Evolutionary conservation across 1,140 invertebrate species (phyloP).

Genomic region (Bombus confusus): DNA sequence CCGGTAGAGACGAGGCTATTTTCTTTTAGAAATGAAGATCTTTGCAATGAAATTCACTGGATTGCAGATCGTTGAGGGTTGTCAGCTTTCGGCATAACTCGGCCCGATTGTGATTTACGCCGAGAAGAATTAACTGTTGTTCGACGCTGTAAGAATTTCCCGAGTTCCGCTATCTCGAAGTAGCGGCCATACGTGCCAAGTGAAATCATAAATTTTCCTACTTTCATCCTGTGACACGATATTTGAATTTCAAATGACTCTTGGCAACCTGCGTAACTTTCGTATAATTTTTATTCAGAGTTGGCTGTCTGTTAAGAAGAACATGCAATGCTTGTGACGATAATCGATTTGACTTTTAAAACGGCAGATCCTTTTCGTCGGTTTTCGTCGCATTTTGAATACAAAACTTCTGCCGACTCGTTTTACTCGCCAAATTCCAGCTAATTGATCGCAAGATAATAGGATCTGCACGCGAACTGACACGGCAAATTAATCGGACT

Average conservation of each 20-base stretch:
- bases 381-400: not conserved
- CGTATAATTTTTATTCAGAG: conserved; percentile 2
- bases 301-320: not conserved
- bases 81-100: too few relatives aligned
- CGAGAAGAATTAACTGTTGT: not conserved
- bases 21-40: too few relatives aligned
- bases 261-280: not conserved
- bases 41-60: too few relatives aligned
- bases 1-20: too few relatives aligned
- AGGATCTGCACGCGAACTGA: too few relatives aligned
- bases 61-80: too few relatives aligned
- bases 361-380: too few relatives aligned
- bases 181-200: not conserved
- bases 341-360: conserved; percentile 10
- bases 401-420: not conserved
- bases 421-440: too few relatives aligned
- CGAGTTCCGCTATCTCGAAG: not conserved
- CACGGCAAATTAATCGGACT: too few relatives aligned
- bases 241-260: conserved; percentile 20
- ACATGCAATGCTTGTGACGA: not conserved
- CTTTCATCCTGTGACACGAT: not conserved
- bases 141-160: not conserved
- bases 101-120: not conserved
- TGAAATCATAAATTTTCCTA: conserved; percentile 9
- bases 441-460: too few relatives aligned